Evolutionary conservation across 2,888 invertebrate genomes (phyloP), one percentile per base, ranked within the genome.

Genomic region (Ectobius pallidus): DNA sequence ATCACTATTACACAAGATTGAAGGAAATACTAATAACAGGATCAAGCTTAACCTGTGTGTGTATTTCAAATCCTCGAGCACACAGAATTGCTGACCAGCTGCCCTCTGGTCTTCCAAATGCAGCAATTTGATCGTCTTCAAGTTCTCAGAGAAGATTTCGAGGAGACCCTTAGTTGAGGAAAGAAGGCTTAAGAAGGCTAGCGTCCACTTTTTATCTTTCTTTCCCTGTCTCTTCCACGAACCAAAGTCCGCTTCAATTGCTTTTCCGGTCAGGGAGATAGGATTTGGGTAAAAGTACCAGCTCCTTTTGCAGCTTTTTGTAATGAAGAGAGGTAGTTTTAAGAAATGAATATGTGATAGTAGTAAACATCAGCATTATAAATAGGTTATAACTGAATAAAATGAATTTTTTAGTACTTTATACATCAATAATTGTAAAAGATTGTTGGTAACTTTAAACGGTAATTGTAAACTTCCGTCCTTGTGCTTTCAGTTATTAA

Each of bases 231-330:
- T 62, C 62, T 62, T 62, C 22, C 39, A 30, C 34, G 27, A 62
- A 62, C 39, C 62, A 62, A 39, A 4, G 65, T 72, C 72, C 72
- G 61, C 72, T 72, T 72, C 67, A 67, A 69, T 72, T 72, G 72
- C 61, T 67, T 68, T 55, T 69, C 72, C 68, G 72, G 65, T 68
- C 68, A 72, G 72, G 68, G 44, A 61, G 68, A 58, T 30, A 44
- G 42, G 71, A 22, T 69, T 72, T 72, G 65, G 65, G 39, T 42
- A 18, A 58, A 14, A n/a, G 16, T 46, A 46, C 18, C 7, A 11
- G 11, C 34, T 34, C n/a, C n/a, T n/a, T n/a, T n/a, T n/a, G n/a
- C n/a, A n/a, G n/a, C n/a, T n/a, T n/a, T n/a, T n/a, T n/a, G n/a
- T n/a, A n/a, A n/a, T n/a, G n/a, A n/a, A n/a, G n/a, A n/a, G n/a